Base-by-base conservation (phyloP, 1,140 invertebrate genomes). In the Cyclargus thomasi region DNA sequence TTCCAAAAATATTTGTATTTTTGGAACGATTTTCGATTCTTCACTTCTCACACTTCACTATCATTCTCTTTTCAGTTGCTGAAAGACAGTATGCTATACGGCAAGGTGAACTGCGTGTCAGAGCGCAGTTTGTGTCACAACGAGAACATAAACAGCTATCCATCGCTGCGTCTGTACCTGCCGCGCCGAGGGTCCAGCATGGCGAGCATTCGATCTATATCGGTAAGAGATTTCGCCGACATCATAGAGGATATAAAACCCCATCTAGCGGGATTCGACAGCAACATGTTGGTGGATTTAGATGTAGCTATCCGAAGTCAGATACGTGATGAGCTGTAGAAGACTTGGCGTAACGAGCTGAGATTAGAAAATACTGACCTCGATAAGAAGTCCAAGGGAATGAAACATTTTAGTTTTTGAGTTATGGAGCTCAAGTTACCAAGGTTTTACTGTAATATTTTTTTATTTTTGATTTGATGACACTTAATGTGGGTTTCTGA, bases 51-150 rank as follows among this genome's bases (percentile, higher is more conserved):
- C n/a, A n/a, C n/a, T n/a, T n/a, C n/a, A n/a, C n/a, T n/a, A 64
- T 55, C 18, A 68, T 20, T 68, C 62, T 18, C 53, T 63, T 81
- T 77, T 17, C 74, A 89, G 86, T 67, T 79, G 14, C 70, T 90
- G 20, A 75, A 74, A 65, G 81, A 82, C 55, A 76, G 77, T 2
- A 71, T 88, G 6, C 75, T 88, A 8, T 74, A 85, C 10, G 87
- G 83, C 59, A 85, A 80, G 82, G 85, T 90, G 64, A 88, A 90
- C 70, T 90, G 87, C 68, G 20, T 86, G 0, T 74, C 71, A 0
- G 87, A 90, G 7, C 73, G 83, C 6, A 71, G 73, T 5, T 64
- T 88, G 0, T 90, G 87, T 65, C 79, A 83, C 68, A 77, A 88
- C 62, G 83, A 90, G 53, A 79, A 83, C n/a, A 82, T 90, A 23